Evolutionary conservation across 2,797 vertebrate genomes (phyloP).

Genomic region (Hydrocynus forskahlii): DNA sequence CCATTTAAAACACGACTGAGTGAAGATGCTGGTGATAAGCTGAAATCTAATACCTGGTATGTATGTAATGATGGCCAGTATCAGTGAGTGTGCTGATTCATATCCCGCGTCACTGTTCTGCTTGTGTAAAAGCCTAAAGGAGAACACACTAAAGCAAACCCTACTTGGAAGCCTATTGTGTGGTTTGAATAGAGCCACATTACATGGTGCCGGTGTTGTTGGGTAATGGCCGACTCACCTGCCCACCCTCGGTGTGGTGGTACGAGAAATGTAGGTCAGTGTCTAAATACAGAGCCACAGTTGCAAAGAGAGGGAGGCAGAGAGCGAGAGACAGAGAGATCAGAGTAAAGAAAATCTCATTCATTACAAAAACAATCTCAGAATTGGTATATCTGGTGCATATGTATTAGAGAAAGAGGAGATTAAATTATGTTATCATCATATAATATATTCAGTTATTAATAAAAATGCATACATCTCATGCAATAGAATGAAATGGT

Average conservation of each 20-base stretch:
- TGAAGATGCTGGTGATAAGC: conserved; percentile 17
- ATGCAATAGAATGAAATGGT: too few relatives aligned
- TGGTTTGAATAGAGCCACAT: conserved; percentile 28
- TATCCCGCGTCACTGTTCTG: conserved; percentile 22
- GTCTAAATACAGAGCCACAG: conserved; percentile 24
- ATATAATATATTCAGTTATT: too few relatives aligned
- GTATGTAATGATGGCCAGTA: conserved; percentile 16
- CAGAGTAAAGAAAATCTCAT: too few relatives aligned
- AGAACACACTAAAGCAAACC: conserved; percentile 24
- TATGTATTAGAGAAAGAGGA: too few relatives aligned
- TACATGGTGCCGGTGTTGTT: conserved; percentile 11
- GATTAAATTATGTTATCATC: too few relatives aligned
- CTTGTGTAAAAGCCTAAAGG: background rate
- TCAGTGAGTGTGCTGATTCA: conserved; percentile 36
- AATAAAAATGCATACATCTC: too few relatives aligned
- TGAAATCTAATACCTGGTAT: conserved; percentile 30
- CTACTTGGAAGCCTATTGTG: conserved; percentile 27
- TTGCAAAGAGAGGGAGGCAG: background rate
- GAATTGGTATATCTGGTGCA: too few relatives aligned
- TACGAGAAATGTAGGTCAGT: conserved; percentile 69
- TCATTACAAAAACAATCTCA: too few relatives aligned
- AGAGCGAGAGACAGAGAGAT: too few relatives aligned
- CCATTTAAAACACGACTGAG: background rate
- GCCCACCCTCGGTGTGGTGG: conserved; percentile 13
- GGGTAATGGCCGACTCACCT: conserved; percentile 15